Percentiles rank a stretch among this genome's conserved stretches.
phyloP scores from a whole-genome alignment of 2,113 vertebrate species.

The Piaya cayana region DNA sequence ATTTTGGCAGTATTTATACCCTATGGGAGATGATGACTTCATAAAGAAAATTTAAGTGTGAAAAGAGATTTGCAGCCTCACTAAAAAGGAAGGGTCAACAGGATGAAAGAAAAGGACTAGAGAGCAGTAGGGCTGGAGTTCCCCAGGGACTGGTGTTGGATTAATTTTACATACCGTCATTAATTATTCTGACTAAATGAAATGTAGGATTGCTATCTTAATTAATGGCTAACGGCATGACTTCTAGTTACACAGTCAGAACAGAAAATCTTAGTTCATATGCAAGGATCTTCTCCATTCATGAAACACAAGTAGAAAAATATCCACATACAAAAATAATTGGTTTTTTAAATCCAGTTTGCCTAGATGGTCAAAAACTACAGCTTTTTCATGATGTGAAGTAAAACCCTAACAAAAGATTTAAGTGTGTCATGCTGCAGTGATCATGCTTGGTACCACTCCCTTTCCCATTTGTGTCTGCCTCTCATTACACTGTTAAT shows the following conservation, averaged over 20 bases:
- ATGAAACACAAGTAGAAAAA: not conserved
- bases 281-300: not conserved
- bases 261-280: not conserved
- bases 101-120: not conserved
- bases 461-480: not conserved
- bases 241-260: not conserved
- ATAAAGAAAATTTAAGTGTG: not conserved
- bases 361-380: not conserved
- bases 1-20: not conserved
- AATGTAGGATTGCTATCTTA: not conserved
- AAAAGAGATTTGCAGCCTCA: not conserved
- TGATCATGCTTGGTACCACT: fast-evolving
- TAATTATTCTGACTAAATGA: not conserved
- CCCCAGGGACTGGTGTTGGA: not conserved
- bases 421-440: not conserved
- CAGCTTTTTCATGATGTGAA: not conserved
- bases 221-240: not conserved
- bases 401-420: not conserved
- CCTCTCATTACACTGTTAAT: not conserved
- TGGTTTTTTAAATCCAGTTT: not conserved
- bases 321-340: not conserved
- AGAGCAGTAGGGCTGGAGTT: not conserved
- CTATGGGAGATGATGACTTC: not conserved
- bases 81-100: not conserved
- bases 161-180: not conserved